These are phyloP conservation scores for Propithecus coquereli DNA, from an alignment of 2,113 vertebrate species.

Conservation along the genomic window DNA sequence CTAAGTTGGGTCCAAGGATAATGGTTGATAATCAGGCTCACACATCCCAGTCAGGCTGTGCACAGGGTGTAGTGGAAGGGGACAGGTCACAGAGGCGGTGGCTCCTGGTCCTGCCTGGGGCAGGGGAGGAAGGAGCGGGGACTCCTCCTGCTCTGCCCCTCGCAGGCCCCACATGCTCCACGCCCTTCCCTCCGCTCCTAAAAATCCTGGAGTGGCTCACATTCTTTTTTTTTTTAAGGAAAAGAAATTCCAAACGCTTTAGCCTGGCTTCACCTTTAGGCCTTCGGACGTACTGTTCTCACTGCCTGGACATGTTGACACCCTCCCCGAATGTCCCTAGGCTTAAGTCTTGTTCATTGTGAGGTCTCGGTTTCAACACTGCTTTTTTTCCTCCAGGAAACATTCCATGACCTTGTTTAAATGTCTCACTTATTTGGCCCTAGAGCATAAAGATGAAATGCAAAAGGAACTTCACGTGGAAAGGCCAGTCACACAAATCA, in stretches of 20 bases:
- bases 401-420: not conserved
- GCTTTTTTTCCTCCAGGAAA: not conserved
- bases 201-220: not conserved
- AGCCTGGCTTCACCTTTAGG: not conserved
- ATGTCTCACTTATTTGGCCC: not conserved
- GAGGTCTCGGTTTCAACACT: not conserved
- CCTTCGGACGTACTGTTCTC: not conserved
- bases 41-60: too few species aligned
- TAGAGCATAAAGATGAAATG: not conserved
- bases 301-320: not conserved
- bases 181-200: not conserved
- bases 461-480: not conserved
- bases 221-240: not conserved
- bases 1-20: not conserved
- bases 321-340: not conserved
- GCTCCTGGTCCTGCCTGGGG: not conserved
- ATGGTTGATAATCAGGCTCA: not conserved
- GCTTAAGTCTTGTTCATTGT: not conserved
- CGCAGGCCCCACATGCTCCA: not conserved
- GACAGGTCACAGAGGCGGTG: too few species aligned
- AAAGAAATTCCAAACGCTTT: not conserved
- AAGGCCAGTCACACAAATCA: not conserved
- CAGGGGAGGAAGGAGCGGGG: not conserved
- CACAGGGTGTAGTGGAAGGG: too few species aligned
- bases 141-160: not conserved